A percentile compares a stretch with the other conserved stretches of the same genome.
These are phyloP conservation scores for Drosophila prosaltans DNA, from an alignment of 1,140 invertebrate genomes.

Conservation along the genomic window DNA sequence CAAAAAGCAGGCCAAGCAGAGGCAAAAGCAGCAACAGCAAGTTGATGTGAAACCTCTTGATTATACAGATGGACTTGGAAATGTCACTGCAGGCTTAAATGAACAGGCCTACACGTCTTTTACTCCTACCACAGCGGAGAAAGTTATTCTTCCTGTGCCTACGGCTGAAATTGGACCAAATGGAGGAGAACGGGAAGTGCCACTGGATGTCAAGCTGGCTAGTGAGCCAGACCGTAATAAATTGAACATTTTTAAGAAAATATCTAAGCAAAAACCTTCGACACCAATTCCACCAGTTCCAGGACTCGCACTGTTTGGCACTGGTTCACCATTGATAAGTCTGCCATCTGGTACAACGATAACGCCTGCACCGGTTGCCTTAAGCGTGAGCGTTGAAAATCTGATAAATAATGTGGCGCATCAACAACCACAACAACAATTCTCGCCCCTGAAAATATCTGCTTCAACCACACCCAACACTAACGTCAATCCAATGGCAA, in stretches of 20 bases:
- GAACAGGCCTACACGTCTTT: neutral
- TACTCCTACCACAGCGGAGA: neutral
- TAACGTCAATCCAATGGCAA: neutral
- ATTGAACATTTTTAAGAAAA: conserved; percentile 93
- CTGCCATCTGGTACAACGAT: conserved; percentile 78
- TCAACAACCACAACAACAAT: neutral
- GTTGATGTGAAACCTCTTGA: neutral
- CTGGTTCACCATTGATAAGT: conserved; percentile 50
- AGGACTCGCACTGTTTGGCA: conserved; percentile 26
- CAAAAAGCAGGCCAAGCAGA: conserved; percentile 67
- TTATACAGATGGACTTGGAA: conserved; percentile 4
- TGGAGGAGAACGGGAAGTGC: neutral
- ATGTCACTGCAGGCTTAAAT: neutral
- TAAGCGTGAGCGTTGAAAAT: conserved; percentile 8
- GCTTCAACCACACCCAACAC: neutral
- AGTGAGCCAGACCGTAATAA: conserved; percentile 92
- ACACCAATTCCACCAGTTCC: neutral
- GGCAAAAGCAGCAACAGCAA: conserved; percentile 51
- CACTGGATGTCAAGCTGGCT: conserved; percentile 84
- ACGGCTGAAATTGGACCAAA: neutral
- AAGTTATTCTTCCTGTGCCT: neutral
- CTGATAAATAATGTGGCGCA: neutral
- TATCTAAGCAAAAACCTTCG: conserved; percentile 80
- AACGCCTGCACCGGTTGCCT: conserved; percentile 56
- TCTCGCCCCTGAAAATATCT: neutral